phyloP scores from a whole-genome alignment of 2,888 invertebrate species.

The Athalia rosae region DNA sequence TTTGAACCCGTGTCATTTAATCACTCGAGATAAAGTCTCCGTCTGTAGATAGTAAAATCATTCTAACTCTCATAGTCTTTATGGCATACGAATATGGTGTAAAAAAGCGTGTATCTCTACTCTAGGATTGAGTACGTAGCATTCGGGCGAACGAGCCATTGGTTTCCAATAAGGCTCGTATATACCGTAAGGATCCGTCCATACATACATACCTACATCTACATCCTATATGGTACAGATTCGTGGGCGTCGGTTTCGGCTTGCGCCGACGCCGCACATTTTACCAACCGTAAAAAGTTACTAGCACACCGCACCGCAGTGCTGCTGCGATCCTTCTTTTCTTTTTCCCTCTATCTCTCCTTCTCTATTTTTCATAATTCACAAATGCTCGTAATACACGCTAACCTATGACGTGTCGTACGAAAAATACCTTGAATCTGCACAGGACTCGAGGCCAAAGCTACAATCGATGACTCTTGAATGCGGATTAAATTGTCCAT shows the following conservation, averaged over 20 bases:
- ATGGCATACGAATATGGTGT: too few relatives aligned
- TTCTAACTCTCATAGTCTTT: too few relatives aligned
- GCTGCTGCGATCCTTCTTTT: background rate
- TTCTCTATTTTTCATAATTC: background rate
- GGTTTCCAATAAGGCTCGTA: constrained; percentile 38
- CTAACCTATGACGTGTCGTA: constrained; percentile 29
- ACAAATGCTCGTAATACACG: constrained; percentile 3
- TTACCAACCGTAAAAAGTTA: constrained; percentile 45
- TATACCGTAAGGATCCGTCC: constrained; percentile 20
- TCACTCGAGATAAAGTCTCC: too few relatives aligned
- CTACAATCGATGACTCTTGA: background rate
- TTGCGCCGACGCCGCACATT: constrained; percentile 31
- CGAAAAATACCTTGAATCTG: background rate
- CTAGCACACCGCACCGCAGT: constrained; percentile 31
- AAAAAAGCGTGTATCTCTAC: too few relatives aligned
- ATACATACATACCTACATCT: background rate
- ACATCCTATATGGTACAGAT: constrained; percentile 26
- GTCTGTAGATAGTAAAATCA: too few relatives aligned
- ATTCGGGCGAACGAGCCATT: background rate
- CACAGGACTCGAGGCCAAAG: background rate
- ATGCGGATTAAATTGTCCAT: background rate
- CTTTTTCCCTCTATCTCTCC: background rate
- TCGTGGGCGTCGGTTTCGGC: constrained; percentile 48
- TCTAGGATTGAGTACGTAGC: background rate
- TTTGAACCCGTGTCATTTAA: too few relatives aligned